Evolutionary conservation across 1,140 invertebrate species (phyloP), one percentile per base, ranked within the genome.

Genomic region (Dolichoris vasculosae): DNA sequence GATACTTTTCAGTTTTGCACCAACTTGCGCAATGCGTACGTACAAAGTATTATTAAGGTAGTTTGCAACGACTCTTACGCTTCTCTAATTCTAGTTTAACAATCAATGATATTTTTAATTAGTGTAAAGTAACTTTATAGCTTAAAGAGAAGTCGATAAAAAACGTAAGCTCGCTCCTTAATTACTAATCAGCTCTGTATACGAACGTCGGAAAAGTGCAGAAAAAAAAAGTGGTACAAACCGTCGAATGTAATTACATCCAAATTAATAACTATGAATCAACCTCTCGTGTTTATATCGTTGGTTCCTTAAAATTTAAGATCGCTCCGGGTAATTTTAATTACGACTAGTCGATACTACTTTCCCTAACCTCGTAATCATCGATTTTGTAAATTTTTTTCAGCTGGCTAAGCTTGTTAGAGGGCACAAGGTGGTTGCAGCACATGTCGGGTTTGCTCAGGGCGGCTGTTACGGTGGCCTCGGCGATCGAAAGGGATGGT

Each of bases 381-480:
- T 4, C 23, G 13, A 59, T 59, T 59, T 59, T 59, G 3, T 59
- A 59, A 23, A 51, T 51, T n/a, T 48, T 13, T 81, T 26, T 15
- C 90, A 98, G 97, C 93, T 99, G 97, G 97, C 95, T 96, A 87
- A 97, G 97, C 89, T 94, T 95, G 82, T 91, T 99, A 86, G 98
- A 99, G 92, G 96, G 96, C 76, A 97, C 97, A 1, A 95, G 97
- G 89, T 99, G 98, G 98, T 93, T 99, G 86, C 96, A 97, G 88
- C 96, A 98, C 91, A 96, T 99, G 91, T 96, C 97, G 15, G 96
- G 96, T 13, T 93, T 99, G 48, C 90, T 98, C 84, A 95, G 96
- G 84, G 96, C 97, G 40, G 96, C 98, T 1, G 94, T 96, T 38
- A 95, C 96, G 9, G 96, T 98, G 38, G 96, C 96, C 0, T 96